Base-by-base conservation (phyloP, 2,888 invertebrate genomes). In the Lissonota sp. region DNA sequence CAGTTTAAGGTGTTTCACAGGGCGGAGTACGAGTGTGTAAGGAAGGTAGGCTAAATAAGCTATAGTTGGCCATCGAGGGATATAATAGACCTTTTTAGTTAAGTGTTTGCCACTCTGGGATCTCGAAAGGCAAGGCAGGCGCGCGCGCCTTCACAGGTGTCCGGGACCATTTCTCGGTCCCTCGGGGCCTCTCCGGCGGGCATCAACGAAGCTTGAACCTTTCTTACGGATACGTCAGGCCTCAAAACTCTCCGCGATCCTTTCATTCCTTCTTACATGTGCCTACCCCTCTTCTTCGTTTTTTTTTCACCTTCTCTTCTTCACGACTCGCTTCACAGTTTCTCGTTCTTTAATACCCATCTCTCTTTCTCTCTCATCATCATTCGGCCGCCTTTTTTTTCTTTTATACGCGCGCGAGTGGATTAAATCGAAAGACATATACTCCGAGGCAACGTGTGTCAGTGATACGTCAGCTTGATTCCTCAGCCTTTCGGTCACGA, bases 41-140 rank as follows among this genome's bases (percentile, higher is more conserved):
- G 84, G 26, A 26, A 76, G 80, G 77, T 78, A 84, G 73, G 85
- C 80, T 85, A 85, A 87, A 86, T 86, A 86, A 88, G 86, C 85
- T 84, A 83, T 84, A 85, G 84, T 85, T 79, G 73, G 83, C 75
- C 74, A 71, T 81, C 75, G 83, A 85, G 84, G 82, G 80, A 88
- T 88, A 26, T 26, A 89, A 89, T 90, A 88, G 88, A 84, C 86
- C 87, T 87, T 89, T 90, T 88, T 88, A 87, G 87, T 89, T 87
- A 88, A 89, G 89, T 89, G 90, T 90, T 90, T 87, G 88, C 87
- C 88, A 88, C 87, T 88, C 85, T 67, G 80, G 79, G 82, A 84
- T 84, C 26, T 26, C 76, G 80, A 83, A 80, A 84, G 84, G 60
- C 44, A 64, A 57, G n/a, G n/a, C n/a, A n/a, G n/a, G 55, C 71